Conservation (phyloP, 2,888 invertebrate species). For the Orchesellides sinensis region DNA sequence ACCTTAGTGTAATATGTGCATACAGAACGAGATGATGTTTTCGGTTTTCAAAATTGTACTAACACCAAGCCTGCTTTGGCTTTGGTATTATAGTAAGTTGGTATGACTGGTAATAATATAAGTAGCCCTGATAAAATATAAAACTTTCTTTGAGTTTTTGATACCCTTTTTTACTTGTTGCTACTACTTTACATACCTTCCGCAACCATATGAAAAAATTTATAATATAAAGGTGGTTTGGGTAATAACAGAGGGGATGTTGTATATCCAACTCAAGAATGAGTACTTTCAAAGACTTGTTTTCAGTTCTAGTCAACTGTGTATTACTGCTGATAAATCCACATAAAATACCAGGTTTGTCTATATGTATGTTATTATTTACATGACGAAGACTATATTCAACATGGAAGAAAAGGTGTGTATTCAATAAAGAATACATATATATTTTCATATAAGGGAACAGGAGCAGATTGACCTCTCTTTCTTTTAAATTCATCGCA, state of each 20-base stretch:
- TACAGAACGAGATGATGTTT: slow-evolving; percentile 49
- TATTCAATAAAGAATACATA: neutral
- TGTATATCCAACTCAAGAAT: slow-evolving; percentile 25
- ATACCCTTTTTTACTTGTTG: neutral
- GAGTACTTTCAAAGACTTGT: slow-evolving; percentile 50
- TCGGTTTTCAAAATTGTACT: slow-evolving; percentile 34
- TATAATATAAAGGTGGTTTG: neutral
- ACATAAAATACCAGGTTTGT: neutral
- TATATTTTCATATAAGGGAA: neutral
- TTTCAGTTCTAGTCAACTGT: slow-evolving; percentile 61
- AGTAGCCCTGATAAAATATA: slow-evolving; percentile 5
- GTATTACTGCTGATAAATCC: neutral
- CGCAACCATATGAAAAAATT: slow-evolving; percentile 3
- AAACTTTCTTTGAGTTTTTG: slow-evolving; percentile 62
- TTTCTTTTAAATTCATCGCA: neutral
- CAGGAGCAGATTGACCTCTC: slow-evolving; percentile 25
- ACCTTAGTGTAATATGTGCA: neutral
- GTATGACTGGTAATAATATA: neutral
- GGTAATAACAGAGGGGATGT: neutral
- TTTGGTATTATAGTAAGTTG: no score
- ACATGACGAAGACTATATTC: slow-evolving; percentile 15
- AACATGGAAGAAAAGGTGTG: neutral
- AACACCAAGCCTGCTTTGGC: no score
- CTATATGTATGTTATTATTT: slow-evolving; percentile 7
- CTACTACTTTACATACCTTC: slow-evolving; percentile 27